These are phyloP conservation scores for Loxodonta africana DNA, from an alignment of 2,113 vertebrate genomes.

Conservation along the genomic window DNA sequence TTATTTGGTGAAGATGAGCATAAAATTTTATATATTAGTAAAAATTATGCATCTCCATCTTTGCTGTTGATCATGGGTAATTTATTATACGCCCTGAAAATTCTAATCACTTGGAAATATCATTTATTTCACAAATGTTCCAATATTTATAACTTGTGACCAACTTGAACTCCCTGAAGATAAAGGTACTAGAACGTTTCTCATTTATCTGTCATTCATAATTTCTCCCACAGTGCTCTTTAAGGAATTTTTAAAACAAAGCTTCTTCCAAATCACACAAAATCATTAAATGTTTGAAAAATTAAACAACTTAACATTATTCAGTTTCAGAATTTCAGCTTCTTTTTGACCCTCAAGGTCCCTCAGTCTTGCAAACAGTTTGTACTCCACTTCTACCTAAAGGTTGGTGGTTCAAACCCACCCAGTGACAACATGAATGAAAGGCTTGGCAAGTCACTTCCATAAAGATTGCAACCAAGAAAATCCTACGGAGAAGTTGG, in stretches of 20 bases:
- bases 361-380: no score
- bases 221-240: neutral
- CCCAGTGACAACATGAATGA: no score
- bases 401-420: no score
- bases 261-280: neutral
- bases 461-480: no score
- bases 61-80: neutral
- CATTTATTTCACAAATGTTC: neutral
- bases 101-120: neutral
- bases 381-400: no score
- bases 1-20: neutral
- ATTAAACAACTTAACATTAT: neutral
- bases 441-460: no score
- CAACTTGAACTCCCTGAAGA: neutral
- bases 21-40: neutral
- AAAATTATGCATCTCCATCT: neutral
- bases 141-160: neutral
- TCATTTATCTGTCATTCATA: neutral
- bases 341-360: neutral
- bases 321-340: constrained; percentile 28
- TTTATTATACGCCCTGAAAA: neutral
- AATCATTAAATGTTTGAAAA: constrained; percentile 51
- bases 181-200: neutral
- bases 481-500: no score
- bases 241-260: neutral